Evolutionary conservation across 2,797 vertebrate genomes (phyloP).

Genomic region (Mormyrops attenuatus): DNA sequence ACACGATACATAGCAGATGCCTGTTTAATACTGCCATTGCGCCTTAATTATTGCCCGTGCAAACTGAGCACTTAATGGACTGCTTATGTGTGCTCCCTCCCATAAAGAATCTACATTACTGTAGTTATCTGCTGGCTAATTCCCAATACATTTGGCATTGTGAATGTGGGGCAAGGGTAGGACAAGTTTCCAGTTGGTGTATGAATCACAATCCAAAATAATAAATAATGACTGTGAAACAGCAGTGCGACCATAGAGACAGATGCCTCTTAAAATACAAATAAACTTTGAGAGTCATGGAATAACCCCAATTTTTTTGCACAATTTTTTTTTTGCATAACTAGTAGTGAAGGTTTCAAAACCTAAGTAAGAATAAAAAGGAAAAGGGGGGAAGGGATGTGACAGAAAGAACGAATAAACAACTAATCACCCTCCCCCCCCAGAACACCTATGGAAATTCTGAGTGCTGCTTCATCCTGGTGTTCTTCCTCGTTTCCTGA

Average conservation of each 20-base stretch:
- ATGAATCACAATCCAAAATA: neutral
- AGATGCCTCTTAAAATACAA: neutral
- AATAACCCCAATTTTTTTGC: neutral
- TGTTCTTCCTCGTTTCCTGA: slow-evolving; percentile 29
- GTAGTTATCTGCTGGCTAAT: neutral
- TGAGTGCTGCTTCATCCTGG: slow-evolving; percentile 29
- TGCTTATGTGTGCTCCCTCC: neutral
- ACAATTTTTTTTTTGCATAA: too few species aligned
- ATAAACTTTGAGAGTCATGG: neutral
- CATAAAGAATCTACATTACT: neutral
- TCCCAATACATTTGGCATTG: neutral
- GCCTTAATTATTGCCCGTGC: neutral
- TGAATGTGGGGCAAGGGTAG: neutral
- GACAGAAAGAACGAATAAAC: neutral
- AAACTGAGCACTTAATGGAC: neutral
- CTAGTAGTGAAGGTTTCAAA: neutral
- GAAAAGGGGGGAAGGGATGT: neutral
- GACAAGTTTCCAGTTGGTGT: neutral
- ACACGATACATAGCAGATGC: neutral
- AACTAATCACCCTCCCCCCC: neutral
- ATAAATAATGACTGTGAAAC: neutral
- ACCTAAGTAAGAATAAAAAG: neutral
- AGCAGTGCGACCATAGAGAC: neutral
- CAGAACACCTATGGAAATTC: slow-evolving; percentile 36
- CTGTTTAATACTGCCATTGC: neutral